Percentiles rank a stretch among this genome's conserved stretches.
These are phyloP conservation scores for Crypturellus tataupa DNA, from an alignment of 2,797 vertebrate genomes.

Conservation along the genomic window DNA sequence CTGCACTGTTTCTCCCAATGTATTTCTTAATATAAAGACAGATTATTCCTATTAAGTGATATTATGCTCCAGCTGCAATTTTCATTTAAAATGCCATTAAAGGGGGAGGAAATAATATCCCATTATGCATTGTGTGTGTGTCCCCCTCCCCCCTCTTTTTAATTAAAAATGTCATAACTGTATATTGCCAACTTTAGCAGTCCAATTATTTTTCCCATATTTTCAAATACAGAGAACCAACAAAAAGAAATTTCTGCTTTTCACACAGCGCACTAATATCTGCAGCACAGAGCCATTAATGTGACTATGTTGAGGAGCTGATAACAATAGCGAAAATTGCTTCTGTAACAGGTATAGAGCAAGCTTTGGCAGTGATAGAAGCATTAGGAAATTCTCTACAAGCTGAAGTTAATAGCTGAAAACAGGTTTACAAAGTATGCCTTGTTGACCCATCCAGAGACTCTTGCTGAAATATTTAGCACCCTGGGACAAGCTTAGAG, in stretches of 20 bases:
- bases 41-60: neutral
- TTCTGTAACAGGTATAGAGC: neutral
- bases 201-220: neutral
- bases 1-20: neutral
- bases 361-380: neutral
- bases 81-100: neutral
- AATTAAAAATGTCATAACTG: neutral
- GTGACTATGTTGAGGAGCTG: neutral
- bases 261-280: neutral
- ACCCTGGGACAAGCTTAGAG: neutral
- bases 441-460: neutral
- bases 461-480: neutral
- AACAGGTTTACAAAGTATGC: neutral
- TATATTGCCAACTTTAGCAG: neutral
- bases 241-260: neutral
- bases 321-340: slow-evolving; percentile 13
- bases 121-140: neutral
- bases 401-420: neutral
- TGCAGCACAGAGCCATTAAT: neutral
- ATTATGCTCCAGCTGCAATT: neutral
- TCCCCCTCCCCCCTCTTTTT: neutral
- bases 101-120: neutral
- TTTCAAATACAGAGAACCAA: neutral
- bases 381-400: neutral
- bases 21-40: neutral